Conservation (phyloP, 2,113 vertebrate genomes). For the Taurulus bubalis region DNA sequence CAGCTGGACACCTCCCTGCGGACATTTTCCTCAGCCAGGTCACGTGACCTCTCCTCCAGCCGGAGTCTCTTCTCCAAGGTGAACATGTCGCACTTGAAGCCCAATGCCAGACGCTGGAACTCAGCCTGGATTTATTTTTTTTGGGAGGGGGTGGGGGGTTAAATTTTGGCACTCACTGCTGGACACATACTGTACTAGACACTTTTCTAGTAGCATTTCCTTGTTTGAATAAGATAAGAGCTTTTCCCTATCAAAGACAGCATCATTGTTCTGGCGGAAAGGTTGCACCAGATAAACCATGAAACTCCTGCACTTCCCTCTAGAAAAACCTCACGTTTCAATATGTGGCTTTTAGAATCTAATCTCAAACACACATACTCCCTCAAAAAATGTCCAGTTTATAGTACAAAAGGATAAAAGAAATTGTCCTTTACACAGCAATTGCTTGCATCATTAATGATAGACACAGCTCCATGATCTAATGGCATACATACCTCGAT, state of each 20-base stretch:
- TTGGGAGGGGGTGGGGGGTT: too few relatives aligned
- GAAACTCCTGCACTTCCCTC: neutral
- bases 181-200: neutral
- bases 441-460: neutral
- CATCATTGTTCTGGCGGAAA: neutral
- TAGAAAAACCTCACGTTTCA: neutral
- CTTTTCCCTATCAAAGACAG: neutral
- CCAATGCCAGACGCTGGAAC: conserved; percentile 94
- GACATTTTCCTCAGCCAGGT: conserved; percentile 95
- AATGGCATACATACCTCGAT: conserved; percentile 88
- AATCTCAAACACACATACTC: neutral
- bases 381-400: neutral
- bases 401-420: neutral
- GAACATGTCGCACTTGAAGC: conserved; percentile 97
- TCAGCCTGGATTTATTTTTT: conserved; percentile 85
- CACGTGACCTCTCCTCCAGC: conserved; percentile 93
- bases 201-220: conserved; percentile 8
- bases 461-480: neutral
- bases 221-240: neutral
- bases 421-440: neutral
- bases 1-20: conserved; percentile 92
- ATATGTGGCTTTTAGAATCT: neutral
- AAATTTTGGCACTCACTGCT: neutral
- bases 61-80: conserved; percentile 94
- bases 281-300: neutral